Percentiles rank a stretch among this genome's conserved stretches.
Conservation (phyloP, 2,888 invertebrate species). For the Malthinus seriepunctatus region DNA sequence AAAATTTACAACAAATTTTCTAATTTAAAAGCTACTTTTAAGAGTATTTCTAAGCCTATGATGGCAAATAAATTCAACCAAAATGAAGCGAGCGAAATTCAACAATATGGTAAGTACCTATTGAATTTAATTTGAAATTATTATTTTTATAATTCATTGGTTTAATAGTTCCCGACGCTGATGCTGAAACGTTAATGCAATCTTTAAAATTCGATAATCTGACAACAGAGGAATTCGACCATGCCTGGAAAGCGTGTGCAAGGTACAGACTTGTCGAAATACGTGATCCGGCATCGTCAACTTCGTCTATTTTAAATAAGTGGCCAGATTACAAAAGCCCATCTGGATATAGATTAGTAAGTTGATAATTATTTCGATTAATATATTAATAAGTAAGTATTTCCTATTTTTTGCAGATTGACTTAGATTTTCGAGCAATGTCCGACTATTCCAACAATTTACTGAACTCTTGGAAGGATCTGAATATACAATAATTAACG, state of each 20-base stretch:
- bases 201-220: conserved; percentile 23
- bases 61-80: not conserved
- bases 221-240: not conserved
- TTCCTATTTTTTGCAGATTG: not conserved
- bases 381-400: not conserved
- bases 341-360: not conserved
- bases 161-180: conserved; percentile 21
- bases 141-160: not conserved
- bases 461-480: no score
- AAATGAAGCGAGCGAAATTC: not conserved
- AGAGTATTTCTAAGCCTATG: not conserved
- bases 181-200: conserved; percentile 22
- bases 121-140: not conserved
- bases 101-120: not conserved
- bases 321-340: not conserved
- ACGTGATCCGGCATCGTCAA: no score
- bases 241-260: not conserved
- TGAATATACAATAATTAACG: no score
- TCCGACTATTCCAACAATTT: no score
- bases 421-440: not conserved
- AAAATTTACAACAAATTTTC: conserved; percentile 31
- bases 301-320: not conserved
- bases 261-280: not conserved
- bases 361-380: not conserved
- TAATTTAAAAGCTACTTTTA: conserved; percentile 19